phyloP scores from a whole-genome alignment of 1,140 invertebrate genomes.

The Papilio polyxenes region DNA sequence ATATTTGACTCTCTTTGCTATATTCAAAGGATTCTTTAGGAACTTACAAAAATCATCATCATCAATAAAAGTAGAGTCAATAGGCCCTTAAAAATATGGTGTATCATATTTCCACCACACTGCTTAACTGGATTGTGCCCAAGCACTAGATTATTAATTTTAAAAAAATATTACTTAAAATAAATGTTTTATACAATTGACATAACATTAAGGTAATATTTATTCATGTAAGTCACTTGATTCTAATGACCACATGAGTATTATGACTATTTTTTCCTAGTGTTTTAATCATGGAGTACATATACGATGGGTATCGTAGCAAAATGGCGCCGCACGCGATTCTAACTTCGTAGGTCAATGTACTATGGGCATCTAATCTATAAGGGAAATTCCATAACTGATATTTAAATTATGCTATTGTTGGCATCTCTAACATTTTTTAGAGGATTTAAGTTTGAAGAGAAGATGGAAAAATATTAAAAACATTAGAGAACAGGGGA shows the following conservation, averaged over 20 bases:
- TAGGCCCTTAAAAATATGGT: too few relatives aligned
- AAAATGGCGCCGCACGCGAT: conserved; percentile 67
- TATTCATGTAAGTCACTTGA: not conserved
- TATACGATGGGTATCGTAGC: conserved; percentile 58
- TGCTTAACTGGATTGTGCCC: too few relatives aligned
- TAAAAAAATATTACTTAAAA: not conserved
- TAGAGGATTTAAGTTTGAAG: not conserved
- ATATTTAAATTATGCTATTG: conserved; percentile 10
- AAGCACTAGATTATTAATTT: too few relatives aligned
- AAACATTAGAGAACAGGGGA: not conserved
- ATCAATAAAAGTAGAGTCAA: too few relatives aligned
- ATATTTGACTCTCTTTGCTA: too few relatives aligned
- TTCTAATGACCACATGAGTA: conserved; percentile 1
- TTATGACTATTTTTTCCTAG: conserved; percentile 8
- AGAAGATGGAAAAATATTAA: not conserved
- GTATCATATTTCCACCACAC: too few relatives aligned
- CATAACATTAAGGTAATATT: not conserved
- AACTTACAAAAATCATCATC: too few relatives aligned
- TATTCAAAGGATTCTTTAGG: too few relatives aligned
- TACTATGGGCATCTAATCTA: conserved; percentile 44
- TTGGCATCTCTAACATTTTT: not conserved
- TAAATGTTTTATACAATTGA: not conserved
- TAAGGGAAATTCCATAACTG: not conserved
- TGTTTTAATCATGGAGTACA: conserved; percentile 23
- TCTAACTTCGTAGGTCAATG: conserved; percentile 61